Conservation (phyloP, 1,140 invertebrate species). For the Hetaerina americana region DNA sequence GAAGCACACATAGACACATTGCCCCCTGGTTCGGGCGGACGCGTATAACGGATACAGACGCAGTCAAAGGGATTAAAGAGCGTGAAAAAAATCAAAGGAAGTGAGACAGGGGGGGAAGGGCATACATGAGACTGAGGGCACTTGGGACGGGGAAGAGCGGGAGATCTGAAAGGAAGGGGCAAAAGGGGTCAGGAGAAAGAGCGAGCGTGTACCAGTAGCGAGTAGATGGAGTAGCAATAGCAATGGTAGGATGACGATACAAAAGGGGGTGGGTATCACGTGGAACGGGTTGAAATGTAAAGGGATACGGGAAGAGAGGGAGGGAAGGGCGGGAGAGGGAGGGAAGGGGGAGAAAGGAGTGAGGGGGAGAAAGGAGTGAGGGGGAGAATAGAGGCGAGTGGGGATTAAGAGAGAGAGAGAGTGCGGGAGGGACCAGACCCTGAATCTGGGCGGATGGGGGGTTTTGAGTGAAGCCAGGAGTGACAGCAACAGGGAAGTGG, state of each 20-base stretch:
- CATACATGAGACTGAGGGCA: slow-evolving; percentile 14
- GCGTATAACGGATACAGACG: slow-evolving; percentile 5
- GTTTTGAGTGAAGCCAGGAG: background rate
- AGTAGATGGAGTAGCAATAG: too few relatives aligned
- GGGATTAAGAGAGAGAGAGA: background rate
- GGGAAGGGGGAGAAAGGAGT: slow-evolving; percentile 12
- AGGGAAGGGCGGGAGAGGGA: slow-evolving; percentile 18
- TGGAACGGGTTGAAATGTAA: too few relatives aligned
- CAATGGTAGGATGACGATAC: too few relatives aligned
- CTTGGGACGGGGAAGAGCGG: too few relatives aligned
- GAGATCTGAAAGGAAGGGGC: too few relatives aligned
- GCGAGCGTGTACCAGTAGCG: too few relatives aligned
- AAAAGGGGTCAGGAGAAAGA: too few relatives aligned
- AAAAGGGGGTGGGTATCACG: too few relatives aligned
- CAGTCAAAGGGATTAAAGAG: slow-evolving; percentile 1
- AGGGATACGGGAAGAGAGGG: slow-evolving; percentile 28
- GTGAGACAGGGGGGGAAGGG: slow-evolving; percentile 11
- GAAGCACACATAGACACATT: background rate
- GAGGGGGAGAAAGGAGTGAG: slow-evolving; percentile 16
- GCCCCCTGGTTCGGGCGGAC: background rate
- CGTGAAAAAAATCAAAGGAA: background rate
- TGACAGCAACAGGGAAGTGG: background rate
- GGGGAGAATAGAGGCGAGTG: slow-evolving; percentile 15
- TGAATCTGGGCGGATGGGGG: background rate
- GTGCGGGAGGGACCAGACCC: too few relatives aligned